Evolutionary conservation across 2,113 vertebrate species (phyloP).

Genomic region (Ailuropoda melanoleuca): DNA sequence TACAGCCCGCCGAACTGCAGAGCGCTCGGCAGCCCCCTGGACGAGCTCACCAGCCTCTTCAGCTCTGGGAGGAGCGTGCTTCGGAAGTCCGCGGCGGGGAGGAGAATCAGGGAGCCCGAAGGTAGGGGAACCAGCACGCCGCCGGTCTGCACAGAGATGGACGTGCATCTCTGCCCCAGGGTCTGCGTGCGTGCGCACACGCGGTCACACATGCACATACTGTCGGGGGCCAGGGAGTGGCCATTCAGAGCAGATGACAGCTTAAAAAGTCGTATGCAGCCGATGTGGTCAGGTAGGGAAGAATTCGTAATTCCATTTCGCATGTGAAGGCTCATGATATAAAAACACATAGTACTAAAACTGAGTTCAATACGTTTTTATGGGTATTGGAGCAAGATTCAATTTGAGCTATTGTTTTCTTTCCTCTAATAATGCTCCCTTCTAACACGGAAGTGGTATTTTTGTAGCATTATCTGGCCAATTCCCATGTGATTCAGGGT

Average conservation of each 20-base stretch:
- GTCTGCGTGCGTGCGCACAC: neutral
- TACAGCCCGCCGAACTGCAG: slow-evolving; percentile 91
- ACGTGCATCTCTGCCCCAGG: neutral
- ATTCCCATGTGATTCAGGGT: too few relatives aligned
- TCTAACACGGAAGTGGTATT: neutral
- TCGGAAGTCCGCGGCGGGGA: slow-evolving; percentile 91
- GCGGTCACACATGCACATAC: fast-evolving
- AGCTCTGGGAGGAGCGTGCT: slow-evolving; percentile 94
- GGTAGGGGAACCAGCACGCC: slow-evolving; percentile 63
- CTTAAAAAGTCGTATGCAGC: neutral
- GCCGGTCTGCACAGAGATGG: fast-evolving
- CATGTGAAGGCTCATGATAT: neutral
- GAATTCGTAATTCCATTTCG: neutral
- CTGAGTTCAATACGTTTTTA: neutral
- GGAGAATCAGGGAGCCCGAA: slow-evolving; percentile 92
- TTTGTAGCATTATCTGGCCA: fast-evolving
- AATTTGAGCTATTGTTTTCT: neutral
- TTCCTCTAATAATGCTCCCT: neutral
- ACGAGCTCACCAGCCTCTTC: slow-evolving; percentile 96
- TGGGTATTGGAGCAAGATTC: neutral
- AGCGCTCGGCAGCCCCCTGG: slow-evolving; percentile 93
- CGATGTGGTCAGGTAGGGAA: neutral
- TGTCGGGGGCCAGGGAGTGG: neutral
- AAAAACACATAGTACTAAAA: neutral
- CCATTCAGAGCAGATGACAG: neutral